phyloP scores from a whole-genome alignment of 2,113 vertebrate genomes.

The Marcusenius ussheri region DNA sequence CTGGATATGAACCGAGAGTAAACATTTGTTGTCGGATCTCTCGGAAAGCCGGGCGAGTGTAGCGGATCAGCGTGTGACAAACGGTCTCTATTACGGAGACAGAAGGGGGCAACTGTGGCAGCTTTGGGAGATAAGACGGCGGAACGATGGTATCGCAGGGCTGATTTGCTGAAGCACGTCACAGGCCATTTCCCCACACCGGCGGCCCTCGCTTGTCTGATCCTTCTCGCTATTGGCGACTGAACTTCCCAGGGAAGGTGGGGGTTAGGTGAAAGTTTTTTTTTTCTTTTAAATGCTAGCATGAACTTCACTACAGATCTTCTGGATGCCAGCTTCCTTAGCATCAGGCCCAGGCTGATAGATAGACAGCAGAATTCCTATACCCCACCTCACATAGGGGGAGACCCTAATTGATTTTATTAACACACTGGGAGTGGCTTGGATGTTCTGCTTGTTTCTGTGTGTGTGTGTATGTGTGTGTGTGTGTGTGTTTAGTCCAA shows the following conservation, averaged over 20 bases:
- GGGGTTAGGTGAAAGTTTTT: not conserved
- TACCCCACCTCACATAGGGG: not conserved
- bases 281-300: not conserved
- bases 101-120: constrained; percentile 3
- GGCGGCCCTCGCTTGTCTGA: not conserved
- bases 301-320: not conserved
- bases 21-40: constrained; percentile 4
- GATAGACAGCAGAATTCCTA: not conserved
- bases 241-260: not conserved
- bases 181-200: constrained; percentile 3
- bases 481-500: not conserved
- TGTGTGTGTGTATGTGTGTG: not conserved
- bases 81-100: not conserved
- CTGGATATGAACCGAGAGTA: not conserved
- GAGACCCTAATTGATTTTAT: not conserved
- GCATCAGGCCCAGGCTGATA: not conserved
- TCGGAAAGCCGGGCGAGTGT: not conserved
- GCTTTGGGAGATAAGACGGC: constrained; percentile 1
- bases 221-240: not conserved
- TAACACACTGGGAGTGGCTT: not conserved
- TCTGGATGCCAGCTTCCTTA: not conserved
- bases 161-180: not conserved
- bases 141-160: not conserved
- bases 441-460: not conserved
- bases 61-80: not conserved